Conservation (phyloP, 1,140 invertebrate genomes). For the Drosophila guanche region DNA sequence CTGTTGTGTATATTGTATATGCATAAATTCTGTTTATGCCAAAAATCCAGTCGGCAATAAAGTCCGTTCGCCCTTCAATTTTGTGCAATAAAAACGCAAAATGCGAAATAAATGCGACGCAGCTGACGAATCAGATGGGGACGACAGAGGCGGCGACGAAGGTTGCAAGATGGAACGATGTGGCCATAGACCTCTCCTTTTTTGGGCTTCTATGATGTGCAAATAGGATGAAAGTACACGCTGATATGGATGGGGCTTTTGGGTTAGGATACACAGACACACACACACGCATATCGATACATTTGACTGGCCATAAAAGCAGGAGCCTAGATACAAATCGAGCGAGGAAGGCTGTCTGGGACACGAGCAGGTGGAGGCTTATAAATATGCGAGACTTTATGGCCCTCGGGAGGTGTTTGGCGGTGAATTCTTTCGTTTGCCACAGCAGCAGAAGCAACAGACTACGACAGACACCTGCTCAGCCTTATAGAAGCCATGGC, state of each 20-base stretch:
- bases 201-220: constrained; percentile 27
- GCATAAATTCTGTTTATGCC: constrained; percentile 62
- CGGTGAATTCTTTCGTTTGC: constrained; percentile 11
- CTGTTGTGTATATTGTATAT: constrained; percentile 48
- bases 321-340: constrained; percentile 43
- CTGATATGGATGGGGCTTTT: too few species aligned
- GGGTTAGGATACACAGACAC: too few species aligned
- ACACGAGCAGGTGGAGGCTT: constrained; percentile 3
- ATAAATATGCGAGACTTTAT: constrained; percentile 61
- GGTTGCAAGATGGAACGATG: constrained; percentile 14
- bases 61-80: constrained; percentile 58
- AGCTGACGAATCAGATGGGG: constrained; percentile 39
- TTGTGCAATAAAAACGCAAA: constrained; percentile 59
- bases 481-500: constrained; percentile 1
- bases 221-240: constrained; percentile 12
- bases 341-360: background rate
- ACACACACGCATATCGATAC: constrained; percentile 11
- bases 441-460: background rate
- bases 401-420: constrained; percentile 46
- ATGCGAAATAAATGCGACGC: constrained; percentile 57
- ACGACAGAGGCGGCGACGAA: constrained; percentile 5
- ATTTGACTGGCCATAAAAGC: constrained; percentile 48
- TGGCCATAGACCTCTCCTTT: background rate
- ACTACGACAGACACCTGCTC: constrained; percentile 40
- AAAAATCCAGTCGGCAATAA: constrained; percentile 68